Evolutionary conservation across 2,113 vertebrate species (phyloP), one percentile per base, ranked within the genome.

Genomic region (Pipra filicauda): DNA sequence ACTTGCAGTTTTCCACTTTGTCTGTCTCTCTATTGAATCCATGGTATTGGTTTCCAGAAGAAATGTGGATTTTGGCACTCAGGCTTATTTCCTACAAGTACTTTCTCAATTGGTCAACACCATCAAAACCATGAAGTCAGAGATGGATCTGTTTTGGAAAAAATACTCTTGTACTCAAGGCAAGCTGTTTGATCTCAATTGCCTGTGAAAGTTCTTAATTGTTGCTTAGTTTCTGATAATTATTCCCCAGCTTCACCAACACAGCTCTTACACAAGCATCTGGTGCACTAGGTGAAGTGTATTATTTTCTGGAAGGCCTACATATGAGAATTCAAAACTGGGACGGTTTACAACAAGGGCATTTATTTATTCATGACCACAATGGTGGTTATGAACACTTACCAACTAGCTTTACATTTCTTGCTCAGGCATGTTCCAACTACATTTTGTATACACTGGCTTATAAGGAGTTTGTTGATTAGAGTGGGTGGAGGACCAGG

Each of bases 321-420:
- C 52, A 77, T 28, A 33, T 37, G 72, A 91, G 91, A 92, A 89
- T 55, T 74, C 69, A 67, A 75, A 88, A 81, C 43, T 35, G 30
- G 24, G 27, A 35, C 67, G 66, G 35, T 57, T 96, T 81, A 77
- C 59, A 86, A 14, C 5, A 6, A 95, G 33, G 15, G 26, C 41
- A 86, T 59, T 95, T 89, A 73, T 76, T 91, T 91, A 95, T 59
- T 81, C 91, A 51, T 27, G 95, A 62, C 72, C 69, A 81, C 83
- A 81, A 73, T 3, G 11, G 46, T n/a, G 33, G 33, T 87, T 87
- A 81, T 11, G 65, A 92, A 81, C 43, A 71, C 39, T 71, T 73
- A 92, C 41, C 35, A 64, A 28, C 49, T 22, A 52, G 48, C 46
- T 88, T 62, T 74, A 48, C 30, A 44, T 57, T 71, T 84, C 93